Percentiles rank a stretch among this genome's conserved stretches.
These are phyloP conservation scores for Guaruba guarouba DNA, from an alignment of 2,113 vertebrate species.

Conservation along the genomic window DNA sequence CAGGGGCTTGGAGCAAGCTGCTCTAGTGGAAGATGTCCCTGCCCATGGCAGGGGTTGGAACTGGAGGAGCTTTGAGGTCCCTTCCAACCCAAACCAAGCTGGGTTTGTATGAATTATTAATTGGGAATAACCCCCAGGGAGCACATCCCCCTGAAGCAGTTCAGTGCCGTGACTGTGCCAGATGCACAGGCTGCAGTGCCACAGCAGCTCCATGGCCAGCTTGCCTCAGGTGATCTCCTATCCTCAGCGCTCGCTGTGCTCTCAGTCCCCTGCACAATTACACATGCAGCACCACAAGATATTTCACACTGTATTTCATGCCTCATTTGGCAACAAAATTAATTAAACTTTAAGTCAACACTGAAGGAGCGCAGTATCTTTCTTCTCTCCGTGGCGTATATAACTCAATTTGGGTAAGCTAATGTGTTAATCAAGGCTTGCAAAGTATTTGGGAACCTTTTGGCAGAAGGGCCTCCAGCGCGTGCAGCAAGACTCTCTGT, in stretches of 20 bases:
- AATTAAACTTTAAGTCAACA: constrained; percentile 60
- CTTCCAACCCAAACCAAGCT: neutral
- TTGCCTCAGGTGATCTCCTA: neutral
- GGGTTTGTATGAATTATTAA: neutral
- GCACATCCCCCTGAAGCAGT: neutral
- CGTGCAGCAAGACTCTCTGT: fast-evolving
- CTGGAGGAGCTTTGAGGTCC: neutral
- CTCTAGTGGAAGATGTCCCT: neutral
- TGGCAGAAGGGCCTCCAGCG: neutral
- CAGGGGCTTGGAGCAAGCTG: neutral
- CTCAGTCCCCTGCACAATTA: neutral
- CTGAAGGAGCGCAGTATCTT: neutral
- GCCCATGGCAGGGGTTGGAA: neutral
- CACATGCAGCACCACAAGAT: neutral
- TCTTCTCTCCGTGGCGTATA: neutral
- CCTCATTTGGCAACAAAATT: constrained; percentile 65
- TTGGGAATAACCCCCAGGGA: neutral
- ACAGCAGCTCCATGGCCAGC: neutral
- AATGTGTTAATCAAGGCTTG: constrained; percentile 5
- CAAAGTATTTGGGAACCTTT: neutral
- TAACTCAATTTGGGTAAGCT: constrained; percentile 27
- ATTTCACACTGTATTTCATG: constrained; percentile 54
- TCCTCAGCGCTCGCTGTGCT: neutral
- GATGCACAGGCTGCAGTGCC: fast-evolving
- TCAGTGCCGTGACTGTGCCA: neutral